Evolutionary conservation across 2,888 invertebrate species (phyloP).

Genomic region (Myopa tessellatipennis): DNA sequence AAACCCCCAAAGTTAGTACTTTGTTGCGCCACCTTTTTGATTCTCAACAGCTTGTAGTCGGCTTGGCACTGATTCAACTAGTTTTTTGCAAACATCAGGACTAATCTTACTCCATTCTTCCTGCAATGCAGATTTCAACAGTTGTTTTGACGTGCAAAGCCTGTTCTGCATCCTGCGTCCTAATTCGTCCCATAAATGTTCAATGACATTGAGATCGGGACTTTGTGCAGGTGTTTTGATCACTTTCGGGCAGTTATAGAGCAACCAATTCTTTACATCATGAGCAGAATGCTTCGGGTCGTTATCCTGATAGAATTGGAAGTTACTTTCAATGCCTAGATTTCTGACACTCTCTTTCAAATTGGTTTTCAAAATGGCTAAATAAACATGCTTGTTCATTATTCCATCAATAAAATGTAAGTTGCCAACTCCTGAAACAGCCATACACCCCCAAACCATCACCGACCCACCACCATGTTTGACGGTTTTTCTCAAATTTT

Average conservation of each 20-base stretch:
- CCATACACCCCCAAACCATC: constrained; percentile 11
- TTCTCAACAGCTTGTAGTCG: too few relatives aligned
- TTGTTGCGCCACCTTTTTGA: too few relatives aligned
- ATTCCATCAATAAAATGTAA: constrained; percentile 22
- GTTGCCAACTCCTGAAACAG: background rate
- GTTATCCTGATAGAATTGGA: background rate
- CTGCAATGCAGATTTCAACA: too few relatives aligned
- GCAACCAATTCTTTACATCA: constrained; percentile 9
- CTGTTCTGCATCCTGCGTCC: background rate
- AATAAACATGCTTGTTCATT: constrained; percentile 26
- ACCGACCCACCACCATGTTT: background rate
- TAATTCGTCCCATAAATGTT: constrained; percentile 12
- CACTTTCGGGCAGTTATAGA: constrained; percentile 11
- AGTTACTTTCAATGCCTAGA: too few relatives aligned
- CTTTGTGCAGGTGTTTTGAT: constrained; percentile 17
- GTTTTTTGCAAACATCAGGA: too few relatives aligned
- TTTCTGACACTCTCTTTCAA: too few relatives aligned
- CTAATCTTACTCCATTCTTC: too few relatives aligned
- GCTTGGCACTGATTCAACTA: too few relatives aligned
- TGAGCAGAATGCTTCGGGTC: constrained; percentile 17
- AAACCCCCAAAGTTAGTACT: too few relatives aligned
- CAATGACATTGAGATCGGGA: constrained; percentile 10
- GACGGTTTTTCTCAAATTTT: too few relatives aligned
- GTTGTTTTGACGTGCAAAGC: too few relatives aligned
- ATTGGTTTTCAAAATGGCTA: constrained; percentile 10